Base-by-base conservation (phyloP, 2,797 vertebrate species). In the Macropodus opercularis region DNA sequence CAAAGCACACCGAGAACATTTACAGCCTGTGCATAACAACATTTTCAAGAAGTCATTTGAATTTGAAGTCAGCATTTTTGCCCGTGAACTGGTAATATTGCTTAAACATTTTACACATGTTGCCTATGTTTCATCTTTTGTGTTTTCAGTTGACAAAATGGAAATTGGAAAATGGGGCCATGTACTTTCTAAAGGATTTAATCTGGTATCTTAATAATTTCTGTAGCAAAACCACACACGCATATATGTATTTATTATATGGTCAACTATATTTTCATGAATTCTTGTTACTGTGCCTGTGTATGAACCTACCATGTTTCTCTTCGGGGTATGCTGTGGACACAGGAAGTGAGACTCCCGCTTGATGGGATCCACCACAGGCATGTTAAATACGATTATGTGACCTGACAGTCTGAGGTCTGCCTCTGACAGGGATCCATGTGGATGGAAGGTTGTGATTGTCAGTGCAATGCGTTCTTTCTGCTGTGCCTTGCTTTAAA, bases 371-470 rank as follows among this genome's bases (percentile, higher is more conserved):
- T 75, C 57, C 64, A 72, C 74, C 75, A 64, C 63, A 44, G 73
- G 68, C 72, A 70, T 73, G 60, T 75, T 38, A 69, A 69, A 76
- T 83, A 80, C 48, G 84, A 79, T 90, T 80, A 91, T 89, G 65
- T 80, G 85, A 84, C 83, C 85, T 89, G 90, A 89, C 90, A 90
- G 82, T 83, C 68, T 60, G 76, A 60, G 80, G 80, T 88, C 86
- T 74, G 24, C 69, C 61, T 29, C 79, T 84, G 85, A 85, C 84
- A 84, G 80, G 72, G 87, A 83, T 88, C 87, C 81, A 61, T 84
- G 79, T 59, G 77, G 68, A 75, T 78, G 72, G 79, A 85, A 86
- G 84, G 62, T 79, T 90, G 85, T 79, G 87, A 83, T 84, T 88
- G 87, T 87, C 86, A 86, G 74, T 43, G 67, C 77, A 10, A 86